These are phyloP conservation scores for Sphenodon punctatus DNA, from an alignment of 2,797 vertebrate genomes.

Conservation along the genomic window DNA sequence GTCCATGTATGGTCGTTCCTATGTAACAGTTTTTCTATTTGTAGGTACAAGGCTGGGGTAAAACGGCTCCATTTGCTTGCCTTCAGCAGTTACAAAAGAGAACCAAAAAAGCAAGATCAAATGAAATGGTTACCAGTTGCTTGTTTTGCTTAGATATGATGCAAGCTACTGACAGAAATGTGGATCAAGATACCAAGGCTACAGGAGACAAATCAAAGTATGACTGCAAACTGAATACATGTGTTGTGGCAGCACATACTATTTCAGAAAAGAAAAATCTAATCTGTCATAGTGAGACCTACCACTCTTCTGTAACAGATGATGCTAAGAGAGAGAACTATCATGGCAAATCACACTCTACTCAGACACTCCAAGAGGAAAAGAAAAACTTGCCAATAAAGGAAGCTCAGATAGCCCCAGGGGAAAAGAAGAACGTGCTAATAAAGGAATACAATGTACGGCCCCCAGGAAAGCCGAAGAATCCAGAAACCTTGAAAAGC, in stretches of 20 bases:
- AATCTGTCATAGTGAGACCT: not conserved
- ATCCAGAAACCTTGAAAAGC: not conserved
- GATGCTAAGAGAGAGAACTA: not conserved
- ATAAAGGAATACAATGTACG: constrained; percentile 43
- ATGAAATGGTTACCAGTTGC: constrained; percentile 47
- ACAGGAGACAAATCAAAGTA: constrained; percentile 6
- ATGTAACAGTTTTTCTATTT: too few relatives aligned
- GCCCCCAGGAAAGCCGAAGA: constrained; percentile 19
- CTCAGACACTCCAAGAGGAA: not conserved
- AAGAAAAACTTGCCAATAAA: constrained; percentile 1
- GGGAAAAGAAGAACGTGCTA: constrained; percentile 46
- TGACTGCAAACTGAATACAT: not conserved
- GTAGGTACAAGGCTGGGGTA: constrained; percentile 83
- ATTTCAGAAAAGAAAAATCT: constrained; percentile 27
- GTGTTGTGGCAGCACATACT: not conserved
- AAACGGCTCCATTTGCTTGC: constrained; percentile 71
- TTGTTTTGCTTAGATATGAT: constrained; percentile 62
- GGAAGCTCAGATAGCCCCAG: not conserved
- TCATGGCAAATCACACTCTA: not conserved
- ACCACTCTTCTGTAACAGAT: not conserved
- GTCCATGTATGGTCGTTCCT: too few relatives aligned
- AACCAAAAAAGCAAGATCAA: constrained; percentile 62
- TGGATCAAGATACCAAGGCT: constrained; percentile 21
- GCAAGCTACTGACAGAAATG: constrained; percentile 12
- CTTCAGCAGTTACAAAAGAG: constrained; percentile 73